Evolutionary conservation across 2,888 invertebrate species (phyloP), one percentile per base, ranked within the genome.

Genomic region (Nomada hirtipes): DNA sequence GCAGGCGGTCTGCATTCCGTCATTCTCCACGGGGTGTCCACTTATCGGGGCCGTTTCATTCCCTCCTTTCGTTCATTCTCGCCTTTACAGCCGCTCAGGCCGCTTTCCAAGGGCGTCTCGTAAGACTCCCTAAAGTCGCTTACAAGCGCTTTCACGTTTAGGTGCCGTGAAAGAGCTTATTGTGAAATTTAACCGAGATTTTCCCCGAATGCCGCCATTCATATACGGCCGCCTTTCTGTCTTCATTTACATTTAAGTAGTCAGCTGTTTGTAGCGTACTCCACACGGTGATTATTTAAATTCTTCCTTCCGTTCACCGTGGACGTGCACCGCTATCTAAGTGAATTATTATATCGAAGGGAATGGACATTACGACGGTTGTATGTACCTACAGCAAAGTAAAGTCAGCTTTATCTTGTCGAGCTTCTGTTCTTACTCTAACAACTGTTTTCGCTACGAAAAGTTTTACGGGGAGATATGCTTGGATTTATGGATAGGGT

Each of bases 11-110:
- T 87, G 87, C 85, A 76, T 87, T 72, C 72, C 74, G 72, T 87
- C 87, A 87, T 82, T 82, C 83, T 64, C 79, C 47, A 52, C 64
- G 53, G 80, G 86, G 78, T 82, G 86, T 79, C 86, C 86, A 84
- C 86, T 86, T 86, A 80, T 86, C 86, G 77, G 75, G 71, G 59
- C 74, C 71, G 52, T 78, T 78, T 68, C 82, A 59, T 76, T 84
- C 76, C 68, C 78, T 82, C 70, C 64, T 75, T 84, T 76, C 77
- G 84, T 65, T 74, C 78, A 55, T 84, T 86, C 84, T 84, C 78
- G 79, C 75, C 79, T 82, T 86, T 63, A 82, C 81, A 67, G 74
- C 69, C 67, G 67, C 77, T 57, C 23, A 47, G 70, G 68, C 81
- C 57, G 78, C 76, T 80, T 68, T 65, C 82, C 79, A 76, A 81